phyloP scores from a whole-genome alignment of 1,140 invertebrate species.

The Pogonus chalceus region DNA sequence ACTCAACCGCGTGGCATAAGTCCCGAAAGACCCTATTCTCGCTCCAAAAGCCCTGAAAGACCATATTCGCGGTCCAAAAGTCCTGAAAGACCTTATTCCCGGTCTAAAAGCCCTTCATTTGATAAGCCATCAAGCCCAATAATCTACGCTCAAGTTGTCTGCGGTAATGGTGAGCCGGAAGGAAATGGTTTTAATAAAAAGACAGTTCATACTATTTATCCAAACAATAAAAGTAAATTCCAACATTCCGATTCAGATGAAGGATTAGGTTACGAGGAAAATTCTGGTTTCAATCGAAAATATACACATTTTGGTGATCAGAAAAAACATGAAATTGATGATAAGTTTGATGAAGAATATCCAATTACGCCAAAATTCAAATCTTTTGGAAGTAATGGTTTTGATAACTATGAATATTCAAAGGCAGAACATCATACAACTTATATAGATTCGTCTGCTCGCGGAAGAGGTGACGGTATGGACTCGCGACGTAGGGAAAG shows the following conservation, averaged over 20 bases:
- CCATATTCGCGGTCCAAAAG: too few species aligned
- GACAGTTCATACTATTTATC: conserved; percentile 42
- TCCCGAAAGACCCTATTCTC: conserved; percentile 23
- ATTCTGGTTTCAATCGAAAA: conserved; percentile 22
- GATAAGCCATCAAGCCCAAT: conserved; percentile 37
- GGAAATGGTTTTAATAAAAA: conserved; percentile 34
- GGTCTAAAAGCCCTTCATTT: too few species aligned
- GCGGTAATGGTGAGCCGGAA: conserved; percentile 28
- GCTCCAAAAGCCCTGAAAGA: too few species aligned
- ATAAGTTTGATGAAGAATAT: conserved; percentile 23
- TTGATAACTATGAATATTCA: conserved; percentile 21
- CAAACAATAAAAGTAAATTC: conserved; percentile 25
- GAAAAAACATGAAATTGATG: conserved; percentile 1
- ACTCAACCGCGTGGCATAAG: conserved; percentile 44
- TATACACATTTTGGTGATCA: conserved; percentile 16
- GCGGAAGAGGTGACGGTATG: conserved; percentile 56
- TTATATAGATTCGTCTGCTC: conserved; percentile 35
- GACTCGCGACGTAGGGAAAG: conserved; percentile 46
- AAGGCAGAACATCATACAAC: conserved; percentile 30
- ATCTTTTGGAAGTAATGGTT: conserved; percentile 13
- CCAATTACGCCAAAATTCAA: conserved; percentile 30
- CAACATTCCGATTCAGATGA: conserved; percentile 63
- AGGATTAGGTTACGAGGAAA: conserved; percentile 56
- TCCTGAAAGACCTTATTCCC: too few species aligned
- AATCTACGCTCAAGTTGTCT: conserved; percentile 66